A percentile compares a stretch with the other conserved stretches of the same genome.
phyloP scores from a whole-genome alignment of 1,140 invertebrate species.

The Chelonus insularis region DNA sequence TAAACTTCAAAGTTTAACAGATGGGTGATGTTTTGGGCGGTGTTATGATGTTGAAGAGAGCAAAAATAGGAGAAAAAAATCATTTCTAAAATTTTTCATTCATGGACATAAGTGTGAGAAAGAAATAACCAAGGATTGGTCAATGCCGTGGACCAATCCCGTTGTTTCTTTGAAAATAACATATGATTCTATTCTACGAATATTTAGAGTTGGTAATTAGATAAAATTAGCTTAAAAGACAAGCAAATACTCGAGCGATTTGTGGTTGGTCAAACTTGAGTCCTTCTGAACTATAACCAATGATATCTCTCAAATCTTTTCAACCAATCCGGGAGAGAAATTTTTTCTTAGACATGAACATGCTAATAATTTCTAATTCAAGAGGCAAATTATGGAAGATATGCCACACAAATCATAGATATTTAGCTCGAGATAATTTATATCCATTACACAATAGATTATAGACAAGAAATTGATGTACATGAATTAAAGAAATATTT shows the following conservation, averaged over 20 bases:
- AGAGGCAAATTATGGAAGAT: neutral
- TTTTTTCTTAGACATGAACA: neutral
- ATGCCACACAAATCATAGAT: no score
- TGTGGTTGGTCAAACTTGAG: constrained; percentile 9
- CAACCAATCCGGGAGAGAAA: constrained; percentile 3
- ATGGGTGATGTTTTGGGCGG: neutral
- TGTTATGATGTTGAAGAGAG: neutral
- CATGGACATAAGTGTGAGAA: no score
- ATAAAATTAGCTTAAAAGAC: constrained; percentile 7
- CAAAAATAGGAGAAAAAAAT: no score
- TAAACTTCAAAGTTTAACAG: neutral
- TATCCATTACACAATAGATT: neutral
- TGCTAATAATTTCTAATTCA: neutral
- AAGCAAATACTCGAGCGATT: neutral
- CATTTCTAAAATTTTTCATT: no score
- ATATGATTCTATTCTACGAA: constrained; percentile 3
- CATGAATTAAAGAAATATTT: neutral
- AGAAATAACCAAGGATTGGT: no score
- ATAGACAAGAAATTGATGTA: neutral
- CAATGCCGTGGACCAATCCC: neutral
- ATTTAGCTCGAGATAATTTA: no score
- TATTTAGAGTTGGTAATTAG: neutral
- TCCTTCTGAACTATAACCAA: neutral
- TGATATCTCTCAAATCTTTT: neutral
- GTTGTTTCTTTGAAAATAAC: neutral